Evolutionary conservation across 2,888 invertebrate species (phyloP), one percentile per base, ranked within the genome.

Genomic region (Cancer borealis): DNA sequence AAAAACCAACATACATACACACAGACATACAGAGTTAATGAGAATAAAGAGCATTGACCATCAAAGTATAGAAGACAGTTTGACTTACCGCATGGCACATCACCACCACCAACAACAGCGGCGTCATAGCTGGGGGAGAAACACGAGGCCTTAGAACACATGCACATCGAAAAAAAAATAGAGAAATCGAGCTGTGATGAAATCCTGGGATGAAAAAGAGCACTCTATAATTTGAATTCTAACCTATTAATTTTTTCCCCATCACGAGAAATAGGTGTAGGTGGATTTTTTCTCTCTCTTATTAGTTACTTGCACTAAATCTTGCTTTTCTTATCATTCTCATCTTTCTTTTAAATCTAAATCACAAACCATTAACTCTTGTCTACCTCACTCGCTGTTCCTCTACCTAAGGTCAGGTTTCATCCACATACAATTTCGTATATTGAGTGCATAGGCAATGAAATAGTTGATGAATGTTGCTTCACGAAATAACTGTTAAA

Each of bases 81-180:
- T 79, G 8, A 79, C 79, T 79, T 30, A 79, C 79, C 30, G 79
- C 79, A 79, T 30, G 30, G 30, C 79, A 79, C 79, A 79, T 79
- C 12, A 79, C 30, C 30, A 26, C 66, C 66, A 66, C 30, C 79
- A 79, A 10, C 79, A 79, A 10, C 30, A 79, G 30, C 79, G 79
- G 79, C 79, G 30, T 10, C 79, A 79, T 79, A 26, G 30, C 79
- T 79, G 79, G 30, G 26, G 30, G 79, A 79, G 30, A 79, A 14
- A 79, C 30, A 30, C 8, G 26, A 79, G 10, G 26, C 73, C 5
- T 79, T 79, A 30, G 14, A 79, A 30, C 30, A 79, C 12, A 0
- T 26, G 8, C 66, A 66, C n/a, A 66, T 21, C 3, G n/a, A 0
- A n/a, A 66, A 6, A 6, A n/a, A n/a, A 21, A 5, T n/a, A n/a